Conservation (phyloP, 2,113 vertebrate genomes). For the Corvus moneduloides region DNA sequence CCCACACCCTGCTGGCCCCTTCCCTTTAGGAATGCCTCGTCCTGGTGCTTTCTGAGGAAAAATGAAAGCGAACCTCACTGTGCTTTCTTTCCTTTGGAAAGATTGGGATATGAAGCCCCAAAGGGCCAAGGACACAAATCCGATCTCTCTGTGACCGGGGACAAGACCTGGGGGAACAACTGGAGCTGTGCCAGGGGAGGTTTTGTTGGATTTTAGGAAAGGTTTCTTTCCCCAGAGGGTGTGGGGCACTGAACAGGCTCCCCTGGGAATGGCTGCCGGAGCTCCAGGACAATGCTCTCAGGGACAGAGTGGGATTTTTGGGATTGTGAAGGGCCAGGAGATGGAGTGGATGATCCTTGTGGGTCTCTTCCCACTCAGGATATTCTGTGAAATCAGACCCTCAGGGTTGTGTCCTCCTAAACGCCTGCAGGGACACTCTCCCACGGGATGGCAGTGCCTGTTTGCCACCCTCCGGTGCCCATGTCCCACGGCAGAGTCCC, state of each 20-base stretch:
- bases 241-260: neutral
- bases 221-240: neutral
- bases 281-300: neutral
- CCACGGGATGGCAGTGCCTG: neutral
- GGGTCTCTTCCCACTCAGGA: neutral
- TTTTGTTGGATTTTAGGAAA: neutral
- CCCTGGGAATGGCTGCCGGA: neutral
- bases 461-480: neutral
- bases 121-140: neutral
- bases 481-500: fast-evolving
- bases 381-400: neutral
- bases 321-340: neutral
- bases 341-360: neutral
- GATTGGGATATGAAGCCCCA: neutral
- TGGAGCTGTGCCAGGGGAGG: neutral
- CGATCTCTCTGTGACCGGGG: neutral
- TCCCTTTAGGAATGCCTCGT: neutral
- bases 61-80: neutral
- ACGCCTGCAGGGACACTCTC: neutral
- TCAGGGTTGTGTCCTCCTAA: neutral
- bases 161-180: neutral
- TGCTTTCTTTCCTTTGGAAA: neutral
- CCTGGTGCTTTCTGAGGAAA: neutral
- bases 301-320: neutral
- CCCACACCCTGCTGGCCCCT: neutral